Conservation (phyloP, 2,113 vertebrate genomes). For the Xenopus tropicalis region UCB_Xtro_10.0 CM004450.2:5778501-5779000, state of each 20-base stretch:
- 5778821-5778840: constrained; percentile 9
- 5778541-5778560: no score
- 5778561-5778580: no score
- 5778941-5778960: constrained; percentile 52
- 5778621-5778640: no score
- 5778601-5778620: no score
- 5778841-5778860: constrained; percentile 47
- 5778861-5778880: constrained; percentile 50
- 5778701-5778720: no score
- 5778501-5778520: no score
- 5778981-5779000: constrained; percentile 42
- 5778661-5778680: no score
- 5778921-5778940: constrained; percentile 48
- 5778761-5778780: constrained; percentile 58
- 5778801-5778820: constrained; percentile 65
- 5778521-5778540: no score
- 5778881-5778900: constrained; percentile 64
- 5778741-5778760: neutral
- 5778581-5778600: no score
- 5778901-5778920: constrained; percentile 41
- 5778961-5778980: constrained; percentile 54
- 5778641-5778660: no score
- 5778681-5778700: no score
- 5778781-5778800: constrained; percentile 59
- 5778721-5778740: no score